A percentile compares a stretch with the other conserved stretches of the same genome.
Conservation (phyloP, 2,113 vertebrate genomes). For the Ophthalmolycus amberensis region DNA sequence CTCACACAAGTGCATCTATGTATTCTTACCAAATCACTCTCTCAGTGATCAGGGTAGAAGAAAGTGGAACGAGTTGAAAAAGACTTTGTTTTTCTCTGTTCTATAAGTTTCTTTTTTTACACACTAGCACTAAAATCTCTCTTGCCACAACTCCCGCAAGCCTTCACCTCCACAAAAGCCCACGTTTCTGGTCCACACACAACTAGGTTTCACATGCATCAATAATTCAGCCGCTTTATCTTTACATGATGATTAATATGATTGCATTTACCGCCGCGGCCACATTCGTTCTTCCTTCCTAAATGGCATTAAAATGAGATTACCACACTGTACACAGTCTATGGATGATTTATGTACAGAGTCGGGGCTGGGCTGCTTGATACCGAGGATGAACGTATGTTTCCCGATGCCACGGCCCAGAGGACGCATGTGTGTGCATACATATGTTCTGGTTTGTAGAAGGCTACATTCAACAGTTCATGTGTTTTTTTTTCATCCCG, state of each 20-base stretch:
- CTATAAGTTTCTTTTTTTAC: too few species aligned
- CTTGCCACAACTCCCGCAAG: conserved; percentile 13
- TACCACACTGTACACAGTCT: conserved; percentile 48
- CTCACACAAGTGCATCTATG: not conserved
- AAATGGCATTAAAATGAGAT: conserved; percentile 74
- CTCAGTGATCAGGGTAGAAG: conserved; percentile 2
- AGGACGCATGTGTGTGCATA: conserved; percentile 6
- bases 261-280: conserved; percentile 48
- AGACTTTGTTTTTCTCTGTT: not conserved
- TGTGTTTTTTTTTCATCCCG: not conserved
- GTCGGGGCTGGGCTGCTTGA: conserved; percentile 37
- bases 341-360: conserved; percentile 66
- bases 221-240: conserved; percentile 74
- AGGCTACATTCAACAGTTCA: conserved; percentile 10
- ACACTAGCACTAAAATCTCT: conserved; percentile 8
- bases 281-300: conserved; percentile 45
- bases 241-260: conserved; percentile 69
- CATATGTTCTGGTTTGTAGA: conserved; percentile 15
- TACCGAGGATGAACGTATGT: conserved; percentile 34
- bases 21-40: not conserved
- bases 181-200: conserved; percentile 34
- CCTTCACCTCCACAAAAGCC: conserved; percentile 11
- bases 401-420: conserved; percentile 31
- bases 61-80: conserved; percentile 1
- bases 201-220: conserved; percentile 60